Percentiles rank a stretch among this genome's conserved stretches.
Evolutionary conservation across 2,888 invertebrate species (phyloP).

Genomic region (Coecobrya sp.): DNA sequence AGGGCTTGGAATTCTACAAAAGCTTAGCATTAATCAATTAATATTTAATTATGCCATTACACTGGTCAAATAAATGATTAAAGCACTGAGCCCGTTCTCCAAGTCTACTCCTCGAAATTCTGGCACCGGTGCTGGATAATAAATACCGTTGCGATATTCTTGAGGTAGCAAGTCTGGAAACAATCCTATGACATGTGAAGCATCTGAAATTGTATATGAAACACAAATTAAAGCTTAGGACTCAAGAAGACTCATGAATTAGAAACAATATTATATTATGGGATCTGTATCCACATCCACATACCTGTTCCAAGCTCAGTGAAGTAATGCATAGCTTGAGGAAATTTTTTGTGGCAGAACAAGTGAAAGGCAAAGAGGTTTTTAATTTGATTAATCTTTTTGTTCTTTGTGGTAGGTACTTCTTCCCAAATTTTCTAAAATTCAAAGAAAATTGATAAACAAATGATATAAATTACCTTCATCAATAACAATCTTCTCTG

Average conservation of each 20-base stretch:
- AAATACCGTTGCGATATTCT: conserved; percentile 89
- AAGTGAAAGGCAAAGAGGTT: conserved; percentile 96
- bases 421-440: conserved; percentile 94
- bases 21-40: too few relatives aligned
- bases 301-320: conserved; percentile 93
- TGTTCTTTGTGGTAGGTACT: conserved; percentile 93
- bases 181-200: conserved; percentile 97
- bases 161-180: conserved; percentile 95
- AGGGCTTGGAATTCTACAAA: too few relatives aligned
- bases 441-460: conserved; percentile 1
- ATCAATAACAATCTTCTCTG: too few relatives aligned
- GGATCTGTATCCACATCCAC: too few relatives aligned
- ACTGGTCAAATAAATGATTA: conserved; percentile 96
- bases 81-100: conserved; percentile 95
- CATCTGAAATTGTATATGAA: conserved; percentile 90
- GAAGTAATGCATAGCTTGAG: conserved; percentile 97
- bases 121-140: conserved; percentile 89
- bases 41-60: conserved; percentile 87
- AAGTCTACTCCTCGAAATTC: conserved; percentile 94
- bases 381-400: conserved; percentile 95
- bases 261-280: too few relatives aligned
- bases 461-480: too few relatives aligned
- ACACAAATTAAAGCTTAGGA: background rate
- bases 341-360: conserved; percentile 95
- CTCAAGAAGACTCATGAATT: too few relatives aligned